Evolutionary conservation across 1,140 invertebrate genomes (phyloP).

Genomic region (Aethina tumida): DNA sequence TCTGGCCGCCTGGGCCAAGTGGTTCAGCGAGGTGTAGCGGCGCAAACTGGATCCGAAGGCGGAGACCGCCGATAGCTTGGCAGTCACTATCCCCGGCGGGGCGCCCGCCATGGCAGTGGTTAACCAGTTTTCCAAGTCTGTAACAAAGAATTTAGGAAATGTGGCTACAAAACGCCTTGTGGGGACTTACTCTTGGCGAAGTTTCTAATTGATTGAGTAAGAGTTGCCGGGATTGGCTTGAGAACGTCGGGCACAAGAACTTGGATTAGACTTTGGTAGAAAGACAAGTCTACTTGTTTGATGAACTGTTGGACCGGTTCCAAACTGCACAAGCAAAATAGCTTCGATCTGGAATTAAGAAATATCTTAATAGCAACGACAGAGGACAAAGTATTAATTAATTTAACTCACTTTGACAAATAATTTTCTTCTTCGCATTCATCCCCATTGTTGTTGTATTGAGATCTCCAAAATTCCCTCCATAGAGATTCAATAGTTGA

Average conservation of each 20-base stretch:
- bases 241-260: slow-evolving; percentile 94
- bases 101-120: slow-evolving; percentile 78
- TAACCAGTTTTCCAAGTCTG: slow-evolving; percentile 76
- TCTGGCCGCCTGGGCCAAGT: slow-evolving; percentile 90
- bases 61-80: slow-evolving; percentile 77
- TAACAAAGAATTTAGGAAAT: slow-evolving; percentile 12
- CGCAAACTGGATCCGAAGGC: slow-evolving; percentile 91
- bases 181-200: slow-evolving; percentile 64
- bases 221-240: slow-evolving; percentile 82
- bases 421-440: slow-evolving; percentile 70
- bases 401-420: slow-evolving; percentile 51
- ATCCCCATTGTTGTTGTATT: slow-evolving; percentile 65
- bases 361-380: slow-evolving; percentile 1
- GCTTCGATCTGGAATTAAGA: slow-evolving; percentile 40
- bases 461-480: slow-evolving; percentile 85
- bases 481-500: slow-evolving; percentile 80
- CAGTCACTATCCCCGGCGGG: slow-evolving; percentile 71
- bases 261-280: slow-evolving; percentile 94
- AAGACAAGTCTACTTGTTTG: slow-evolving; percentile 76
- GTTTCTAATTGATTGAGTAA: slow-evolving; percentile 89
- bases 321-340: slow-evolving; percentile 47
- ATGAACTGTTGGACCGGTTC: slow-evolving; percentile 48
- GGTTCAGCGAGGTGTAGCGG: slow-evolving; percentile 96
- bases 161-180: not conserved
- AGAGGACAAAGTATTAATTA: not conserved